Evolutionary conservation across 2,113 vertebrate genomes (phyloP).

Genomic region (Vulpes ferrilata): DNA sequence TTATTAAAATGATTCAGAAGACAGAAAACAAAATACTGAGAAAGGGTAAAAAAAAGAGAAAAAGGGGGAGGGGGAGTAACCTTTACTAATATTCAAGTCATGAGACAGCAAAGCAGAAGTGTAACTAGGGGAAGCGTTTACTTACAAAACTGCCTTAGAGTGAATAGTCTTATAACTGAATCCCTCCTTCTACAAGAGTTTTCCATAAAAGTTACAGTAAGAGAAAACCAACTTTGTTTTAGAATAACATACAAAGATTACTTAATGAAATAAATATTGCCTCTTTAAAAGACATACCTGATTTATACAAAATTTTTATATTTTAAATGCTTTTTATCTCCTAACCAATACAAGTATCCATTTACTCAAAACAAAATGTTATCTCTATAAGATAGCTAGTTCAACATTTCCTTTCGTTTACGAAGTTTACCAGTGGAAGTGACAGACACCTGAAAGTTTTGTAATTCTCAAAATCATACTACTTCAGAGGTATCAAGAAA

Average conservation of each 20-base stretch:
- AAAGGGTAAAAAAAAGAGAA: background rate
- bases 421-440: background rate
- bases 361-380: conserved; percentile 49
- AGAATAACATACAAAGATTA: conserved; percentile 29
- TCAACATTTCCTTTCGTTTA: conserved; percentile 44
- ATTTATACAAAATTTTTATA: conserved; percentile 15
- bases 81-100: conserved; percentile 30
- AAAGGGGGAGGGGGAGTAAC: background rate
- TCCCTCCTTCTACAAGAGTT: background rate
- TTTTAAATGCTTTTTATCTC: background rate
- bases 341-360: background rate
- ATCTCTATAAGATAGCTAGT: background rate
- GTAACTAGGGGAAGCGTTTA: background rate
- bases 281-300: conserved; percentile 15
- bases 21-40: conserved; percentile 49
- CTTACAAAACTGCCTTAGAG: conserved; percentile 33
- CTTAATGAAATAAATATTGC: background rate
- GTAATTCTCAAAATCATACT: conserved; percentile 32
- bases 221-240: conserved; percentile 39
- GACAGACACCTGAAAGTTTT: background rate
- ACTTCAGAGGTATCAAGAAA: background rate
- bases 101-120: background rate
- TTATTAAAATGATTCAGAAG: conserved; percentile 37
- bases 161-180: conserved; percentile 29
- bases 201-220: background rate